Conservation (phyloP, 2,113 vertebrate species). For the Pelecanus crispus region DNA sequence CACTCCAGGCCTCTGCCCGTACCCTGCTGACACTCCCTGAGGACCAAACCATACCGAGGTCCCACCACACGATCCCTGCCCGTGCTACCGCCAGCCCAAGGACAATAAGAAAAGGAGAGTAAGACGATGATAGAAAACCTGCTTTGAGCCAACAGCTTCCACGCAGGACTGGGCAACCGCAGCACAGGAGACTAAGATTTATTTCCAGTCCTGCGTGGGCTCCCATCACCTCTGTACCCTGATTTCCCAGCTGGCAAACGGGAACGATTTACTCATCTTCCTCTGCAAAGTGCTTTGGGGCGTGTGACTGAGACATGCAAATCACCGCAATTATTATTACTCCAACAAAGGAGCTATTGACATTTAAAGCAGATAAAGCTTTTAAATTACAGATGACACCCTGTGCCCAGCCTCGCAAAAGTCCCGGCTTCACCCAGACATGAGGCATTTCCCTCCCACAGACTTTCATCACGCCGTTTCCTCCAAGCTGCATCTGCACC, state of each 20-base stretch:
- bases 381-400: constrained; percentile 16
- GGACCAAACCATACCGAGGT: neutral
- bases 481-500: neutral
- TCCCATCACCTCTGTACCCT: neutral
- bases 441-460: neutral
- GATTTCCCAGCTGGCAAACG: neutral
- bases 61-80: neutral
- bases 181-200: neutral
- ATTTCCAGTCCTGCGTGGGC: neutral
- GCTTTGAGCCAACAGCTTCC: neutral
- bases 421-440: neutral
- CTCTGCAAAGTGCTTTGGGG: neutral
- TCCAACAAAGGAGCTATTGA: constrained; percentile 34
- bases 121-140: fast-evolving
- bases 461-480: neutral
- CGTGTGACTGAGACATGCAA: constrained; percentile 2
- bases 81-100: fast-evolving
- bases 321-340: neutral
- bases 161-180: neutral
- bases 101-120: neutral
- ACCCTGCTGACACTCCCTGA: fast-evolving
- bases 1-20: neutral
- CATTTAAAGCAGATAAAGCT: constrained; percentile 27
- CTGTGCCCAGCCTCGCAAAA: neutral
- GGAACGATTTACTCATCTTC: neutral